phyloP scores from a whole-genome alignment of 2,888 invertebrate genomes.

The Rotaria macrura region DNA sequence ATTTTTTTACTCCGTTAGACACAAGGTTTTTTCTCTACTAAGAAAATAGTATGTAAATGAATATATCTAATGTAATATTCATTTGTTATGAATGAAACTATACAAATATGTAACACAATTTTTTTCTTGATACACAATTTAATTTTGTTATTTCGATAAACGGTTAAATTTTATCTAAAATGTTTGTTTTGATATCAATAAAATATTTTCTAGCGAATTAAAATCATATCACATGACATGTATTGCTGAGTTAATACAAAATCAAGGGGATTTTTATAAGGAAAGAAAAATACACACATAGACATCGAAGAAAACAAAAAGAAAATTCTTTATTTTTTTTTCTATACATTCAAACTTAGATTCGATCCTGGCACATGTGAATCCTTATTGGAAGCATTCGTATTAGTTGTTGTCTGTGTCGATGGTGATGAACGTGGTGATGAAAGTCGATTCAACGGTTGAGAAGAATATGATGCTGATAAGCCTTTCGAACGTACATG shows the following conservation, averaged over 20 bases:
- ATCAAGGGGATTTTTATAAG: not conserved
- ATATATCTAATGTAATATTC: no score
- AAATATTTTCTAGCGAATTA: not conserved
- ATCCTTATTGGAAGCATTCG: not conserved
- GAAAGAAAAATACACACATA: not conserved
- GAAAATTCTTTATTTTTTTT: not conserved
- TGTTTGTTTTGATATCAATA: not conserved
- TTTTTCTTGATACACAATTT: no score
- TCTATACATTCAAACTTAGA: constrained; percentile 7
- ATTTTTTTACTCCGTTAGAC: no score
- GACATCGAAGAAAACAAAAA: not conserved
- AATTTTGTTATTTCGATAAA: not conserved
- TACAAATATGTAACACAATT: no score
- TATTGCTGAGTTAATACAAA: not conserved
- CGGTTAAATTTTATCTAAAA: not conserved
- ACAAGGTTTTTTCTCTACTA: no score
- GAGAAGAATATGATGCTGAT: not conserved
- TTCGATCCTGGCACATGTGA: not conserved
- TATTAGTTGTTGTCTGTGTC: not conserved
- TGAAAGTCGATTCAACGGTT: not conserved
- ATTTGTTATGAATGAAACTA: no score
- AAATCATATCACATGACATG: not conserved
- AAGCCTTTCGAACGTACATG: not conserved
- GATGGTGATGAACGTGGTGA: not conserved
- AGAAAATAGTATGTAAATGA: no score